A percentile compares a stretch with the other conserved stretches of the same genome.
phyloP scores from a whole-genome alignment of 2,888 invertebrate species.

The Sericinus montela region DNA sequence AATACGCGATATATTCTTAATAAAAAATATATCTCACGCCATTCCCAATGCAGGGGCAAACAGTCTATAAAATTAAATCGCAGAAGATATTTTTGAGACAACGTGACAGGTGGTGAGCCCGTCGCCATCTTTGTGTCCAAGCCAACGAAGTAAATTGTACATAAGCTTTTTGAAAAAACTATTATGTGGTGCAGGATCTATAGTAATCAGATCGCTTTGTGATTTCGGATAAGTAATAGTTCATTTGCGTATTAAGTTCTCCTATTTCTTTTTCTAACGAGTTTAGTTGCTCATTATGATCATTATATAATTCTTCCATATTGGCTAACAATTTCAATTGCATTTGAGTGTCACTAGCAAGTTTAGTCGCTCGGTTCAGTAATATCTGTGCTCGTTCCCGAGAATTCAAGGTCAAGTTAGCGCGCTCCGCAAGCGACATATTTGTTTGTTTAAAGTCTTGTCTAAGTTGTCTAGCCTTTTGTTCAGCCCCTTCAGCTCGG shows the following conservation, averaged over 20 bases:
- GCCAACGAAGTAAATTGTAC: too few relatives aligned
- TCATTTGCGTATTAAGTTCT: conserved; percentile 82
- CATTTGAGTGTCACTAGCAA: conserved; percentile 88
- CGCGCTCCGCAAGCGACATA: conserved; percentile 84
- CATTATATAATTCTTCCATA: conserved; percentile 84
- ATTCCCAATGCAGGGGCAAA: too few relatives aligned
- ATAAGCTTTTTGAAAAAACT: too few relatives aligned
- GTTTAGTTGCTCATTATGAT: conserved; percentile 81
- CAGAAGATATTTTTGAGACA: too few relatives aligned
- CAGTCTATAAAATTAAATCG: too few relatives aligned
- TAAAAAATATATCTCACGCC: too few relatives aligned
- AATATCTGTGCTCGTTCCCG: conserved; percentile 88
- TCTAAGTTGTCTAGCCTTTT: conserved; percentile 81
- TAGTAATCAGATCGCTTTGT: conserved; percentile 81
- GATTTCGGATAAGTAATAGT: conserved; percentile 80
- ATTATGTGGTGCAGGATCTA: conserved; percentile 77
- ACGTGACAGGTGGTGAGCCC: too few relatives aligned
- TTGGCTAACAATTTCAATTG: conserved; percentile 85
- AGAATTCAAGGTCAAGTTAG: conserved; percentile 86
- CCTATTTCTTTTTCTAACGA: conserved; percentile 81
- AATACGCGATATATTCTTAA: too few relatives aligned
- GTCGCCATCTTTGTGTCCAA: too few relatives aligned
- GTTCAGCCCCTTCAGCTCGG: conserved; percentile 84
- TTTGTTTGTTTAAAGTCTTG: conserved; percentile 86
- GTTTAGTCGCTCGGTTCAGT: conserved; percentile 87